Evolutionary conservation across 1,140 invertebrate species (phyloP), one percentile per base, ranked within the genome.

Genomic region (Rhagoletis pomonella): DNA sequence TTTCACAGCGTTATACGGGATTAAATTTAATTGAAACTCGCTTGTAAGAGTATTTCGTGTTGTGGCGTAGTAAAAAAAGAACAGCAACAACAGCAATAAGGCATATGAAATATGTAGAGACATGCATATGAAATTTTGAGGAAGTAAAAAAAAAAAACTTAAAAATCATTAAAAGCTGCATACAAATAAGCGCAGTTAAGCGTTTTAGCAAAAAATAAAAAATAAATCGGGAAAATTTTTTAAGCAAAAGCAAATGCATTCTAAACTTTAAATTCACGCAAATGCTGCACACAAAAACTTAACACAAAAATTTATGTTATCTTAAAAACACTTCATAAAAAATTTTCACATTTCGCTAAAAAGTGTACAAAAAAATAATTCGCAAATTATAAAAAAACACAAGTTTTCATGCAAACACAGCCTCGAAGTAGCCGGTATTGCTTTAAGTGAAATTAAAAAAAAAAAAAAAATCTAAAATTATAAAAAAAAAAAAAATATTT

Each of bases 1-100:
- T 29, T 29, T n/a, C 39, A 12, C 73, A 29, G 73, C 29, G 73
- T 81, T 55, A 81, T 55, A 81, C 3, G 17, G 73, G 73, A 29
- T 81, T 58, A 81, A 58, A 81, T 81, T 81, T 81, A 81, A 81
- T 81, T 81, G 73, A 55, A 81, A 81, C 42, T 81, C 47, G 17
- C 73, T 55, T 9, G 47, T 3, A 55, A 81, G 12, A 81, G 47
- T 19, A 62, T 62, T 62, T 62, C 60, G 60, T 62, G 60, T 12
- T 29, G 29, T 29, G 29, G 29, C 29, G 12, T 7, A 17, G 73
- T 3, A 12, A 6, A 4, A 73, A 12, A 29, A 50, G 17, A 47
- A 73, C 44, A 73, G 0, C 4, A 81, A 55, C 14, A 29, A 81
- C 50, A 58, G 0, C 39, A 50, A 19, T 6, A 50, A 77, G 6